Conservation (phyloP, 2,888 invertebrate genomes). For the Erannis defoliaria region DNA sequence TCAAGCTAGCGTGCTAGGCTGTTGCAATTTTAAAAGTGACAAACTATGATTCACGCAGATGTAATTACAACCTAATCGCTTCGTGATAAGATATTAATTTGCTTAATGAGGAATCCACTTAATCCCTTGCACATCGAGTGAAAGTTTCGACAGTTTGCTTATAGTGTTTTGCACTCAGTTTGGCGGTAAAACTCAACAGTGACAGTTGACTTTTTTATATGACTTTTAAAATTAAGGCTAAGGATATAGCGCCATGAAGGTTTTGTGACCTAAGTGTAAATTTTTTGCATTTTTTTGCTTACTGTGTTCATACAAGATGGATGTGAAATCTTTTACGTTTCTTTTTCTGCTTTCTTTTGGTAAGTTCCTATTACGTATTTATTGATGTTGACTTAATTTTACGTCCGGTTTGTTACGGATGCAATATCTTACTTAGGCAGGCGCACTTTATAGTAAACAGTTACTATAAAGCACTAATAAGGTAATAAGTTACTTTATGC, state of each 20-base stretch:
- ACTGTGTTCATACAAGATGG: slow-evolving; percentile 48
- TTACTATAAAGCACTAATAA: too few relatives aligned
- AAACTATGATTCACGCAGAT: slow-evolving; percentile 47
- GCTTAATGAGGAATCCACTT: slow-evolving; percentile 46
- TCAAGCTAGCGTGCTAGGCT: slow-evolving; percentile 51
- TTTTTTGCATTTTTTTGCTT: slow-evolving; percentile 15
- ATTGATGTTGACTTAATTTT: slow-evolving; percentile 20
- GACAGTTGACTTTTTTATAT: slow-evolving; percentile 56
- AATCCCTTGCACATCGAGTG: slow-evolving; percentile 48
- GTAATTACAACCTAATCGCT: slow-evolving; percentile 43
- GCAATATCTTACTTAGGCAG: not conserved
- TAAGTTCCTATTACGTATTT: slow-evolving; percentile 51
- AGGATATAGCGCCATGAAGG: slow-evolving; percentile 41
- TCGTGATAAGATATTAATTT: slow-evolving; percentile 46
- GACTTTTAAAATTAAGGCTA: slow-evolving; percentile 39
- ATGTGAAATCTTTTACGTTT: slow-evolving; percentile 43
- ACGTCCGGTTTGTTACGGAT: slow-evolving; percentile 20
- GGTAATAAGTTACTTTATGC: too few relatives aligned
- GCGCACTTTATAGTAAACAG: too few relatives aligned
- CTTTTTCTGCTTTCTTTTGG: slow-evolving; percentile 60
- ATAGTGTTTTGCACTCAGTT: slow-evolving; percentile 68
- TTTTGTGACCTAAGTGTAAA: slow-evolving; percentile 36
- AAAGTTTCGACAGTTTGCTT: slow-evolving; percentile 52
- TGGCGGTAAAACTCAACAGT: slow-evolving; percentile 71
- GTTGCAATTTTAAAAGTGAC: slow-evolving; percentile 28